A percentile compares a stretch with the other conserved stretches of the same genome.
Evolutionary conservation across 1,140 invertebrate genomes (phyloP).

Genomic region (Bombus waltoni): DNA sequence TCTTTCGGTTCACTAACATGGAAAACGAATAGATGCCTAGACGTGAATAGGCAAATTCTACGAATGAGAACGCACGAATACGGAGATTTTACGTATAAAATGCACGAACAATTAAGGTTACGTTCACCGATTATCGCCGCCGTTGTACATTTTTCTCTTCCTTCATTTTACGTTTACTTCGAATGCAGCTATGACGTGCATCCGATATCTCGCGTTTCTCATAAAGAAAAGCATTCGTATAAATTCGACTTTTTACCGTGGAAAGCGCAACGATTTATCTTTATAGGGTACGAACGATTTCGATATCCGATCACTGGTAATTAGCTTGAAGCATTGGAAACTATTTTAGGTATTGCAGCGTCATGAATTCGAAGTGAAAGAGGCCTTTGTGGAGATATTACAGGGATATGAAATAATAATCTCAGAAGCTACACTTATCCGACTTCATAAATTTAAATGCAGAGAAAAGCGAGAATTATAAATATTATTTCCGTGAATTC

Average conservation of each 20-base stretch:
- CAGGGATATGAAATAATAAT: not conserved
- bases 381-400: not conserved
- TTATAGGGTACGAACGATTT: not conserved
- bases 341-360: not conserved
- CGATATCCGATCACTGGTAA: not conserved
- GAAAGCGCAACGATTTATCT: not conserved
- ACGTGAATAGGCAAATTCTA: constrained; percentile 23
- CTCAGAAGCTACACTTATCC: too few species aligned
- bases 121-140: constrained; percentile 3
- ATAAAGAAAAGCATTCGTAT: not conserved
- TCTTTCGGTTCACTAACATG: not conserved
- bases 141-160: not conserved
- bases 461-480: too few species aligned
- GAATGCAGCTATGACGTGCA: not conserved
- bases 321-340: not conserved
- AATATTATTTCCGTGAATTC: too few species aligned
- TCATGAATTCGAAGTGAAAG: not conserved
- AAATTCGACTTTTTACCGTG: not conserved
- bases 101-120: constrained; percentile 14
- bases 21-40: not conserved
- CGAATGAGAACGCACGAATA: not conserved
- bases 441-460: too few species aligned
- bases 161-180: not conserved
- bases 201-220: not conserved
- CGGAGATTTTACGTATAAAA: not conserved